Conservation (phyloP, 2,888 invertebrate genomes). For the Linhomoeus sp. region DNA sequence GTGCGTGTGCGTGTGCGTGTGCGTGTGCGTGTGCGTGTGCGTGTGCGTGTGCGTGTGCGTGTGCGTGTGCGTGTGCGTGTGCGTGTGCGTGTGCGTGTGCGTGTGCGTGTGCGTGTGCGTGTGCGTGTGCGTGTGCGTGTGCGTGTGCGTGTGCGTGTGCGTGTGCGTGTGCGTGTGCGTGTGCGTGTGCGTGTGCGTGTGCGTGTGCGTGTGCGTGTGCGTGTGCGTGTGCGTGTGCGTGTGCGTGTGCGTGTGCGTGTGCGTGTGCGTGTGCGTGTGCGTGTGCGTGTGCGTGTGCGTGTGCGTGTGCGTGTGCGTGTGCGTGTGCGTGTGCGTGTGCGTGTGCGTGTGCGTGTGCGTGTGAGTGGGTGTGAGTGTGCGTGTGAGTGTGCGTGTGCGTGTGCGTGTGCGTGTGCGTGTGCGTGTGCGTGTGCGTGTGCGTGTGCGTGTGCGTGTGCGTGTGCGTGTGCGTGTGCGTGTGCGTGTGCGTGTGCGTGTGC, state of each 20-base stretch:
- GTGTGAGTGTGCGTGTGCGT: slow-evolving; percentile 1
- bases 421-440: slow-evolving; percentile 2
- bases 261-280: slow-evolving; percentile 1
- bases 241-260: neutral
- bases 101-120: neutral
- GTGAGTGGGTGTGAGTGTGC: too few species aligned
- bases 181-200: slow-evolving; percentile 2
- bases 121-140: slow-evolving; percentile 1
- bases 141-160: slow-evolving; percentile 1
- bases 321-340: neutral
- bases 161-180: slow-evolving; percentile 1
- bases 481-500: slow-evolving; percentile 1
- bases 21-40: neutral
- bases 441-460: slow-evolving; percentile 2
- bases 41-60: slow-evolving; percentile 2
- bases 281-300: slow-evolving; percentile 1
- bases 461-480: neutral
- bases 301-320: neutral
- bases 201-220: slow-evolving; percentile 1
- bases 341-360: neutral
- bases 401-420: slow-evolving; percentile 1
- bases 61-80: slow-evolving; percentile 1
- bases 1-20: slow-evolving; percentile 1
- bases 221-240: slow-evolving; percentile 2
- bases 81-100: slow-evolving; percentile 1